Base-by-base conservation (phyloP, 2,888 invertebrate genomes). In the Andrena haemorrhoa region DNA sequence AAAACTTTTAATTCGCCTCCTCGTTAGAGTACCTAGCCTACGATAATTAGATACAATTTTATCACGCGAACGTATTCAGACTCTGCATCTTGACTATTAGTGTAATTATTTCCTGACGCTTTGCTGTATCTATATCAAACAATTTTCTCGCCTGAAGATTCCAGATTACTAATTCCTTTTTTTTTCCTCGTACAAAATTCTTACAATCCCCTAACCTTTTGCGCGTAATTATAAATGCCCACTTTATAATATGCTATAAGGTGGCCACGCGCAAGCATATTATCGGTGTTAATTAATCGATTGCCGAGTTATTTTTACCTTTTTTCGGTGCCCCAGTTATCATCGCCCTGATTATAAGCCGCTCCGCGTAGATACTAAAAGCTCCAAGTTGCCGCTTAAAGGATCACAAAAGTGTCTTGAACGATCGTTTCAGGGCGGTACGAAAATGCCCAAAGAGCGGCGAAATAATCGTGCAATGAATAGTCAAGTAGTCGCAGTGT, bases 381-480 rank as follows among this genome's bases (percentile, higher is more conserved):
- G 35, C 20, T 10, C 49, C 23, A 23, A 20, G 10, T 49, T 16
- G 1, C 20, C 12, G 29, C 4, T n/a, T 47, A 20, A 47, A 23
- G 16, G n/a, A 68, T 68, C 56, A 31, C 5, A 60, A 64, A 60
- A 56, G 51, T 41, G 31, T 69, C 26, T 31, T 8, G 47, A 58
- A 73, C 26, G 31, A 72, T 63, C 53, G 6, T 63, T 33, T 16
- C 4, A 31, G n/a, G 4, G 33, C 31, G 51, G 53, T 10, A 26
- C 8, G n/a, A 29, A 63, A 81, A 51, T 49, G 61, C 41, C 64
- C 16, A 56, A 58, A 26, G 41, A 49, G 23, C 51, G 58, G 16
- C 56, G 49, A 73, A 65, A 70, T 49, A 73, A 64, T 73, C 63
- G 64, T 23, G 65, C 65, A 78, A 85, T 88, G 88, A 88, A 88